Percentiles rank a stretch among this genome's conserved stretches.
Evolutionary conservation across 2,888 invertebrate genomes (phyloP).

Genomic region (Schrankia costaestrigalis): DNA sequence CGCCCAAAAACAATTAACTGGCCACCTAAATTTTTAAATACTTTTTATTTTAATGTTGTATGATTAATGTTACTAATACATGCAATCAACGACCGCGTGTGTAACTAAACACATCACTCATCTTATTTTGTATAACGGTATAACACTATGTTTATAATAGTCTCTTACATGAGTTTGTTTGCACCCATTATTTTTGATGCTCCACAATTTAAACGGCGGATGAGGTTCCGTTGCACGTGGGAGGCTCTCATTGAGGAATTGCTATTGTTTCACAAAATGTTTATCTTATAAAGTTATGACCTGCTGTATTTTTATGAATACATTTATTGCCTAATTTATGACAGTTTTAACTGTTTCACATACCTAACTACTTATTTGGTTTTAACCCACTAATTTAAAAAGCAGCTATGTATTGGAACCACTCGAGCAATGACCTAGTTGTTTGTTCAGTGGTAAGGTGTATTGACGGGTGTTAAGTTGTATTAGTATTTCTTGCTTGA

Average conservation of each 20-base stretch:
- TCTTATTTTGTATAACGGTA: constrained; percentile 52
- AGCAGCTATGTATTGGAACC: too few relatives aligned
- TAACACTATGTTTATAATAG: constrained; percentile 45
- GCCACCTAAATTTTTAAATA: constrained; percentile 27
- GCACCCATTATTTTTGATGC: constrained; percentile 56
- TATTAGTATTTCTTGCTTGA: too few relatives aligned
- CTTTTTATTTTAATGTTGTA: constrained; percentile 29
- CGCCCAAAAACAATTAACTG: constrained; percentile 44
- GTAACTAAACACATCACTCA: constrained; percentile 42
- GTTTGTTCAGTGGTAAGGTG: too few relatives aligned
- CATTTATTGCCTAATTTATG: too few relatives aligned
- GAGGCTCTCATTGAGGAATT: constrained; percentile 49
- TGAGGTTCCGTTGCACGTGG: constrained; percentile 65
- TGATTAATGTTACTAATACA: constrained; percentile 53
- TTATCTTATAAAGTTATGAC: constrained; percentile 40
- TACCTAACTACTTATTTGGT: too few relatives aligned
- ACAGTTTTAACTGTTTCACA: background rate
- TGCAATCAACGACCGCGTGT: constrained; percentile 38
- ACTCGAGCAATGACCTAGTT: too few relatives aligned
- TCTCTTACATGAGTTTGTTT: constrained; percentile 55
- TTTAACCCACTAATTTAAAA: too few relatives aligned
- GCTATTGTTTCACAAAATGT: constrained; percentile 53
- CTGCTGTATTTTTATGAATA: constrained; percentile 17
- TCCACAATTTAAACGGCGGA: constrained; percentile 62
- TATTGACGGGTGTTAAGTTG: too few relatives aligned